These are phyloP conservation scores for Porites evermanni DNA, from an alignment of 92 coral and sea anemone genomes.

Conservation along the genomic window DNA sequence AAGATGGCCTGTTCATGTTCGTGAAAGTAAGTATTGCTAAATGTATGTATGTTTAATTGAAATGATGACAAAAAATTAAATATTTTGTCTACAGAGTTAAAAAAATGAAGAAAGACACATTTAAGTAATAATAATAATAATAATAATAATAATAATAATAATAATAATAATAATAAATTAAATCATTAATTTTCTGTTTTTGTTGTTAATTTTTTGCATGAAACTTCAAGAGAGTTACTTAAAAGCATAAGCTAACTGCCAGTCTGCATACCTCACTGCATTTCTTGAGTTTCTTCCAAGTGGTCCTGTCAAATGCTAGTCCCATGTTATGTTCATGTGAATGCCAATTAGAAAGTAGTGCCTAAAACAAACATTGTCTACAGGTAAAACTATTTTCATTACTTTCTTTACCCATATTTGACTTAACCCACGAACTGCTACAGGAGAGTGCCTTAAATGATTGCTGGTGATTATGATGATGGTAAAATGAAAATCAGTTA, in stretches of 20 bases:
- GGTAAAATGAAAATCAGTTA: too few relatives aligned
- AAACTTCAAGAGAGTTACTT: too few relatives aligned
- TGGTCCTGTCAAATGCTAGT: slow-evolving; percentile 89
- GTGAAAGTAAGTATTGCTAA: too few relatives aligned
- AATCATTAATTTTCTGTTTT: too few relatives aligned
- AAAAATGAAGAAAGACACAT: neutral
- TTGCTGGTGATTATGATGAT: too few relatives aligned
- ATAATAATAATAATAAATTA: neutral
- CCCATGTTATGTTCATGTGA: slow-evolving; percentile 97
- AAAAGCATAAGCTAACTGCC: neutral
- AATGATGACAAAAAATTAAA: neutral
- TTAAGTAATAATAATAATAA: too few relatives aligned
- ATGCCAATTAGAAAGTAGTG: slow-evolving; percentile 70
- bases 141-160: neutral
- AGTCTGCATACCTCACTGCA: slow-evolving; percentile 68
- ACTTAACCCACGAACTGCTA: neutral
- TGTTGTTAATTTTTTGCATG: neutral
- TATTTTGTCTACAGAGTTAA: neutral
- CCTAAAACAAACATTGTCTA: slow-evolving; percentile 33
- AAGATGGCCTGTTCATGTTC: too few relatives aligned
- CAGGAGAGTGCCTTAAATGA: too few relatives aligned
- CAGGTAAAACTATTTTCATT: neutral
- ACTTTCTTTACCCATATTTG: neutral
- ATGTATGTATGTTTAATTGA: neutral
- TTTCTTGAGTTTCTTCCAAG: slow-evolving; percentile 76